Evolutionary conservation across 2,888 invertebrate species (phyloP).

Genomic region (Anoncus sp.): DNA sequence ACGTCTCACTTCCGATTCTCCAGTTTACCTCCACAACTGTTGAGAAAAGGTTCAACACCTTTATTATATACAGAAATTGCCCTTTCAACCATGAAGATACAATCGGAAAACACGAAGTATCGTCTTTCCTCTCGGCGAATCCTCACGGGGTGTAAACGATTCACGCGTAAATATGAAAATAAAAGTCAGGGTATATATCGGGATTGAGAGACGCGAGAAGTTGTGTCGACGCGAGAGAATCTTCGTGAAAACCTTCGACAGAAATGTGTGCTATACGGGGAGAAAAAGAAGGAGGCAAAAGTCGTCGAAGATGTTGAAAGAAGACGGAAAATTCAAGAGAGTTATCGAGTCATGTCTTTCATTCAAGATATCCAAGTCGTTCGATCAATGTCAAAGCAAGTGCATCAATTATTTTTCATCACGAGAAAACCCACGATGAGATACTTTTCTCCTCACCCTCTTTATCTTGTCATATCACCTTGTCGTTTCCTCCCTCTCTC

Average conservation of each 20-base stretch:
- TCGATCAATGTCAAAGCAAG: slow-evolving; percentile 65
- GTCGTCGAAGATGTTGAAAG: slow-evolving; percentile 32
- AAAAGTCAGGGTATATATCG: slow-evolving; percentile 17
- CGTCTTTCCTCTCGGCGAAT: slow-evolving; percentile 14
- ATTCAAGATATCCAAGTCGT: slow-evolving; percentile 56
- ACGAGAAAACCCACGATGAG: slow-evolving; percentile 46
- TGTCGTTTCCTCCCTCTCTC: not conserved
- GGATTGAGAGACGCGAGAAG: slow-evolving; percentile 30
- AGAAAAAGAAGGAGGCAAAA: slow-evolving; percentile 6
- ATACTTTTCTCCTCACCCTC: slow-evolving; percentile 30
- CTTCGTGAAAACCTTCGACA: slow-evolving; percentile 13
- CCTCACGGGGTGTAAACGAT: slow-evolving; percentile 28
- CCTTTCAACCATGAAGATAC: slow-evolving; percentile 23
- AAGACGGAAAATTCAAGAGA: slow-evolving; percentile 30
- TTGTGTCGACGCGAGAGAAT: slow-evolving; percentile 33
- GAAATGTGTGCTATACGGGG: slow-evolving; percentile 3
- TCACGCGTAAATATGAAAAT: slow-evolving; percentile 42
- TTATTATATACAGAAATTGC: not conserved
- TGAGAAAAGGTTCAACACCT: slow-evolving; percentile 1
- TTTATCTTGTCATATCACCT: slow-evolving; percentile 8
- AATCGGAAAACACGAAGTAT: slow-evolving; percentile 29
- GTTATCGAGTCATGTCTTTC: slow-evolving; percentile 60
- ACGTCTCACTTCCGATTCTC: not conserved
- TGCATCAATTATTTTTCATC: slow-evolving; percentile 67
- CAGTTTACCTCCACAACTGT: not conserved